These are phyloP conservation scores for Pegoplata infirma DNA, from an alignment of 2,888 invertebrate genomes.

Conservation along the genomic window DNA sequence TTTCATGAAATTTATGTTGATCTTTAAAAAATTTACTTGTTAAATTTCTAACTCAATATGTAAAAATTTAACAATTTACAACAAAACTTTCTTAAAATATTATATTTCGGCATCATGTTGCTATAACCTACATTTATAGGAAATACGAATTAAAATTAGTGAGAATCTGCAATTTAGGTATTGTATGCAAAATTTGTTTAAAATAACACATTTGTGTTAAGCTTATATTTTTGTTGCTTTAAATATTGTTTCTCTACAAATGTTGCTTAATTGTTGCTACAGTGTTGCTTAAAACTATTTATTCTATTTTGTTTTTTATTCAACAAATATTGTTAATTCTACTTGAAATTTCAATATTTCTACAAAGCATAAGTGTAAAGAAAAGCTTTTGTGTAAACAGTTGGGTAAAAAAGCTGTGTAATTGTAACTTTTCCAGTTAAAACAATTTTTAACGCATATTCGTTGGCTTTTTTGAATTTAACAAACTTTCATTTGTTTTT, in stretches of 20 bases:
- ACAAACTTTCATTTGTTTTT: constrained; percentile 65
- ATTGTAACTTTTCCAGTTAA: neutral
- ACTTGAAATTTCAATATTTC: neutral
- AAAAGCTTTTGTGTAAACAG: neutral
- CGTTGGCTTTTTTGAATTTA: neutral
- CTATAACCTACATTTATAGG: too few relatives aligned
- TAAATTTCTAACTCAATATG: too few relatives aligned
- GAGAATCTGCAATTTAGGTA: too few relatives aligned
- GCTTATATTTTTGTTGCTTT: neutral
- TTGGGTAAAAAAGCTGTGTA: neutral
- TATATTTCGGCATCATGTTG: too few relatives aligned
- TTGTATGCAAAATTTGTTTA: neutral
- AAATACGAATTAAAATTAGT: too few relatives aligned
- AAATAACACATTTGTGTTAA: neutral
- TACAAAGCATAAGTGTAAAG: neutral
- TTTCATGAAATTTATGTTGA: too few relatives aligned
- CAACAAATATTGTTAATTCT: neutral
- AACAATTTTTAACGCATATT: neutral
- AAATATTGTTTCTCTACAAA: neutral
- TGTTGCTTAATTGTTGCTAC: neutral
- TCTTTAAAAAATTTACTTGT: too few relatives aligned
- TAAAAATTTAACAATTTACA: too few relatives aligned
- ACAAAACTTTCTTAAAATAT: too few relatives aligned
- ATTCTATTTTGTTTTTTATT: neutral
- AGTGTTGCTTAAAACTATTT: neutral